Conservation (phyloP, 1,140 invertebrate species). For the Eriosoma lanigerum region DNA sequence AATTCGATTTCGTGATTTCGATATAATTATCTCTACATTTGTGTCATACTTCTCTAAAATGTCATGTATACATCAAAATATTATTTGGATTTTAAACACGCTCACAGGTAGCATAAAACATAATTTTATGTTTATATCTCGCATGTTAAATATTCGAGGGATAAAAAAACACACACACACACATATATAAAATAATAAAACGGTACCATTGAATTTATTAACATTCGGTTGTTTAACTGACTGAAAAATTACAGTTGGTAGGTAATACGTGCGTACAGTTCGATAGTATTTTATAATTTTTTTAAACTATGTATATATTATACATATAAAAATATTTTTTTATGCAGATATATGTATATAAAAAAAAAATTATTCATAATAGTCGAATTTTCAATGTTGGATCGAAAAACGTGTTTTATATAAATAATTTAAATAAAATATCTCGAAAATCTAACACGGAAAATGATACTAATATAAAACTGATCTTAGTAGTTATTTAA, state of each 20-base stretch:
- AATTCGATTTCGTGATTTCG: conserved; percentile 2
- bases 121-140: neutral
- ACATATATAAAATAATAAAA: neutral
- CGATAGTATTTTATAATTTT: conserved; percentile 1
- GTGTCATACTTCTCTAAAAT: too few relatives aligned
- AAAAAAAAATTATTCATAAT: neutral
- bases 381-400: neutral
- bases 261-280: neutral
- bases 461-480: too few relatives aligned
- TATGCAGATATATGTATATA: neutral
- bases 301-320: too few relatives aligned
- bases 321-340: conserved; percentile 2
- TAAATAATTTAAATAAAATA: neutral
- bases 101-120: too few relatives aligned
- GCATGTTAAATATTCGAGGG: neutral
- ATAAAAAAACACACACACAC: too few relatives aligned
- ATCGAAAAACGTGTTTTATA: neutral
- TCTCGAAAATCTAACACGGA: neutral
- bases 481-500: too few relatives aligned
- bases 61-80: neutral
- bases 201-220: neutral
- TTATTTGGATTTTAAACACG: neutral
- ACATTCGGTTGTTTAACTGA: conserved; percentile 13
- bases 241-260: conserved; percentile 2
- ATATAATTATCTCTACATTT: neutral